Evolutionary conservation across 2,888 invertebrate genomes (phyloP).

Genomic region (Yponomeuta sedellus): DNA sequence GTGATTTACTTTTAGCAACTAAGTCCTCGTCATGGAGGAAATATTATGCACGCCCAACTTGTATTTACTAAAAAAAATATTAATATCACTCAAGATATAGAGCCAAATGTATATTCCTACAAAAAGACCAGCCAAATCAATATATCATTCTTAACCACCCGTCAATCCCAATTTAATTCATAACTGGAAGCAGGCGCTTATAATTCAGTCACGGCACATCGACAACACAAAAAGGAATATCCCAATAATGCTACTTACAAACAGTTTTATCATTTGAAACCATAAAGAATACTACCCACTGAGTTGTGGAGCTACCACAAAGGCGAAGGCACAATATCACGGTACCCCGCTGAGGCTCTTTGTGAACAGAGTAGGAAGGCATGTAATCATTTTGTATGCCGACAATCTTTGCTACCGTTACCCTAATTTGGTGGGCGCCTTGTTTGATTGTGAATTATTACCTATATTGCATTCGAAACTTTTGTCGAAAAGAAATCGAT

Average conservation of each 20-base stretch:
- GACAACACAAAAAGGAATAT: slow-evolving; percentile 29
- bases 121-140: not conserved
- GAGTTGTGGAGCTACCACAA: slow-evolving; percentile 66
- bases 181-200: slow-evolving; percentile 9
- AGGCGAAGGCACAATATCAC: slow-evolving; percentile 72
- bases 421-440: slow-evolving; percentile 66
- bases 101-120: too few species aligned
- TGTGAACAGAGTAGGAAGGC: slow-evolving; percentile 69
- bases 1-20: too few species aligned
- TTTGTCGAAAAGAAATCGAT: slow-evolving; percentile 10
- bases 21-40: too few species aligned
- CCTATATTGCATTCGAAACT: slow-evolving; percentile 24
- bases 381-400: slow-evolving; percentile 71
- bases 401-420: slow-evolving; percentile 58
- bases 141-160: slow-evolving; percentile 11
- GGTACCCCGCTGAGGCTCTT: slow-evolving; percentile 72
- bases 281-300: slow-evolving; percentile 73
- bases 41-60: too few species aligned
- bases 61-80: too few species aligned
- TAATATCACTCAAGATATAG: too few species aligned
- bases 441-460: slow-evolving; percentile 73
- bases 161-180: slow-evolving; percentile 15
- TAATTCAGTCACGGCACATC: slow-evolving; percentile 15
- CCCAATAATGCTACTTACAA: slow-evolving; percentile 69
- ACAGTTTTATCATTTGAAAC: slow-evolving; percentile 75